Percentiles rank a stretch among this genome's conserved stretches.
Evolutionary conservation across 2,888 invertebrate species (phyloP).

Genomic region (Vesta saturnalis): DNA sequence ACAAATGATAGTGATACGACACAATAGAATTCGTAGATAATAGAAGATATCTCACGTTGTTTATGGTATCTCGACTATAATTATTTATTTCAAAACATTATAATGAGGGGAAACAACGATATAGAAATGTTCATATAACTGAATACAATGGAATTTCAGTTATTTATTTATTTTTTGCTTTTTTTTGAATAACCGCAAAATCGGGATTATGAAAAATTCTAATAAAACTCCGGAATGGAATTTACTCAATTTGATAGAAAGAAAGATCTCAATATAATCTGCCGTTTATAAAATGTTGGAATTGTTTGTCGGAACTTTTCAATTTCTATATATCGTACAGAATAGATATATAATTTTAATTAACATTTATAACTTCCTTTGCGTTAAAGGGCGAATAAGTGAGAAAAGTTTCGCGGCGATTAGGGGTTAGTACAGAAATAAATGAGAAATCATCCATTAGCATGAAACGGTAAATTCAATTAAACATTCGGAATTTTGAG

Average conservation of each 20-base stretch:
- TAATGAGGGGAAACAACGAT: slow-evolving; percentile 22
- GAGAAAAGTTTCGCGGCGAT: too few relatives aligned
- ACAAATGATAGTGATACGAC: slow-evolving; percentile 23
- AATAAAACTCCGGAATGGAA: slow-evolving; percentile 30
- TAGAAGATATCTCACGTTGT: slow-evolving; percentile 31
- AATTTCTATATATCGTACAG: not conserved
- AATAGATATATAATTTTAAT: too few relatives aligned
- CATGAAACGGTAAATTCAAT: too few relatives aligned
- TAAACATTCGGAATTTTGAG: too few relatives aligned
- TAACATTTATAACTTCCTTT: too few relatives aligned
- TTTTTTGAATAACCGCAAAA: slow-evolving; percentile 26
- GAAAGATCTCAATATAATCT: slow-evolving; percentile 21
- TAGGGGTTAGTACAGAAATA: too few relatives aligned
- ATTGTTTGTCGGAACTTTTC: not conserved
- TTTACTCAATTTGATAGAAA: slow-evolving; percentile 29
- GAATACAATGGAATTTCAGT: slow-evolving; percentile 20
- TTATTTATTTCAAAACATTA: slow-evolving; percentile 25
- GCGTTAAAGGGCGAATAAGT: slow-evolving; percentile 27
- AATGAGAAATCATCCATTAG: too few relatives aligned
- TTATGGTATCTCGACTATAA: slow-evolving; percentile 29
- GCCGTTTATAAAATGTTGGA: not conserved
- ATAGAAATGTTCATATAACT: slow-evolving; percentile 21
- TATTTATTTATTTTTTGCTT: slow-evolving; percentile 14
- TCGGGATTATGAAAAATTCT: slow-evolving; percentile 31
- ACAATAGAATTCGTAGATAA: slow-evolving; percentile 34